A percentile compares a stretch with the other conserved stretches of the same genome.
phyloP scores from a whole-genome alignment of 2,888 invertebrate genomes.

The Phoenoteleia sp. region DNA sequence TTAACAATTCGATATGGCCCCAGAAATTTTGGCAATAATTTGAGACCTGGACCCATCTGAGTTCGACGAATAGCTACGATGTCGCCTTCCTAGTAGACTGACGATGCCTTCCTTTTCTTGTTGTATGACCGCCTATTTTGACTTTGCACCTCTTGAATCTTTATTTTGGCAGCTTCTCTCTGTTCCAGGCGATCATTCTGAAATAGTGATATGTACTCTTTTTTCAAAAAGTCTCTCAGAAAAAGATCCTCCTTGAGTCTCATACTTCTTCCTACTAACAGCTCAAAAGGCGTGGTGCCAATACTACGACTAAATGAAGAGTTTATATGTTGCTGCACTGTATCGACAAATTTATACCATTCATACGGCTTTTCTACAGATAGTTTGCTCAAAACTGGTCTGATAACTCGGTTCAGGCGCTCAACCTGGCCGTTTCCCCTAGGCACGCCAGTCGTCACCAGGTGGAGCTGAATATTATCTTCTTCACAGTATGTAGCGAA shows the following conservation, averaged over 20 bases:
- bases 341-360: slow-evolving; percentile 65
- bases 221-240: slow-evolving; percentile 70
- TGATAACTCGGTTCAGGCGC: slow-evolving; percentile 80
- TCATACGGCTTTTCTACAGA: slow-evolving; percentile 71
- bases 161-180: slow-evolving; percentile 37
- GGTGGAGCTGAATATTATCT: slow-evolving; percentile 56
- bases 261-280: slow-evolving; percentile 42
- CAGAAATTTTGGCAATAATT: slow-evolving; percentile 11
- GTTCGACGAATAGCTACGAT: slow-evolving; percentile 39
- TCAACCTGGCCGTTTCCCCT: not conserved
- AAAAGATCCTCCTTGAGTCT: slow-evolving; percentile 54
- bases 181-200: slow-evolving; percentile 48
- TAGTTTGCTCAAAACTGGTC: slow-evolving; percentile 82
- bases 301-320: slow-evolving; percentile 23
- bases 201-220: slow-evolving; percentile 56
- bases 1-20: not conserved
- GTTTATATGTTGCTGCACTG: slow-evolving; percentile 6
- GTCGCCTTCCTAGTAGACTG: not conserved
- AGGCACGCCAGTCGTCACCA: slow-evolving; percentile 69
- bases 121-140: slow-evolving; percentile 43
- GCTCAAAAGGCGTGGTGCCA: slow-evolving; percentile 38
- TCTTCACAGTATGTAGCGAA: slow-evolving; percentile 57
- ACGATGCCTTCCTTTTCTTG: not conserved
- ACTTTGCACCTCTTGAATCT: not conserved
- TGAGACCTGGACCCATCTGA: slow-evolving; percentile 36